These are phyloP conservation scores for Tachycineta bicolor DNA, from an alignment of 2,113 vertebrate species.

Conservation along the genomic window DNA sequence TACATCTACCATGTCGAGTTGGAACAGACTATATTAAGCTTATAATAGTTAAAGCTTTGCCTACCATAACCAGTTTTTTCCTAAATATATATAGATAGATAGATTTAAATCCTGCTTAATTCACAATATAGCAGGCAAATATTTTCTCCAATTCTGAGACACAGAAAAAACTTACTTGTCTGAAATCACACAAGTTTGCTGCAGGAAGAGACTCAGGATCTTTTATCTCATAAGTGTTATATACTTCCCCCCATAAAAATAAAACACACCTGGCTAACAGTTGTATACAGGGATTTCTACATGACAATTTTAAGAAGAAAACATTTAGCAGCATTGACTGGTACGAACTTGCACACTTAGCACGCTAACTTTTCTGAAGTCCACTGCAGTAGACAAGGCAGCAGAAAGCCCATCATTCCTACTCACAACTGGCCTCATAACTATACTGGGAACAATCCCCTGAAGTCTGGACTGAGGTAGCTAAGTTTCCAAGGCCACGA, in stretches of 20 bases:
- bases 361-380: background rate
- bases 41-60: constrained; percentile 27
- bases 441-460: background rate
- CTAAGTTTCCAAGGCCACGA: background rate
- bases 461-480: background rate
- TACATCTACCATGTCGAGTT: background rate
- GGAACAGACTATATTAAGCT: constrained; percentile 29
- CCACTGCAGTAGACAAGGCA: background rate
- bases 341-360: background rate
- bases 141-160: background rate
- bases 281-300: background rate
- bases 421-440: background rate
- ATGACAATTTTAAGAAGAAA: background rate
- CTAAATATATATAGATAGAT: background rate
- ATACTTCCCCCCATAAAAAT: background rate
- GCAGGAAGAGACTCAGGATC: background rate
- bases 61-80: background rate
- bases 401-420: background rate
- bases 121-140: background rate
- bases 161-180: background rate
- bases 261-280: background rate
- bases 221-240: background rate
- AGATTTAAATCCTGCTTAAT: background rate
- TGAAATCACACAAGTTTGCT: background rate
- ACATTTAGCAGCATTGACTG: background rate